Percentiles rank a stretch among this genome's conserved stretches.
Evolutionary conservation across 2,797 vertebrate genomes (phyloP).

Genomic region (Chaetodon trifasciatus): DNA sequence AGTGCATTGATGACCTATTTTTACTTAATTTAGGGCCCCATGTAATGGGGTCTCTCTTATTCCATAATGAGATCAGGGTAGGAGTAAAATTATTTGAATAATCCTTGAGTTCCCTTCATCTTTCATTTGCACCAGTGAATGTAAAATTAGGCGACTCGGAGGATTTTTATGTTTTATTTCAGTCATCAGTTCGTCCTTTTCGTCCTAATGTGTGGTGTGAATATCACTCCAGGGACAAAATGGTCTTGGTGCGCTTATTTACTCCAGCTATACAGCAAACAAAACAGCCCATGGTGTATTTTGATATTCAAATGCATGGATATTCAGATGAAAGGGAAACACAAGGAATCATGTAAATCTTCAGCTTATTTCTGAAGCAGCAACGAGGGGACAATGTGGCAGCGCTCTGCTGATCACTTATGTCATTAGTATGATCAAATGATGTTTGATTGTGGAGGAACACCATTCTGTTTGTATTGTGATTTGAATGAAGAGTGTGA

Average conservation of each 20-base stretch:
- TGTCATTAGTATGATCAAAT: constrained; percentile 30
- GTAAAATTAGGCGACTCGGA: constrained; percentile 47
- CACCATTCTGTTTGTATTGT: not conserved
- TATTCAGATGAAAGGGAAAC: constrained; percentile 38
- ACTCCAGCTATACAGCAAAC: constrained; percentile 39
- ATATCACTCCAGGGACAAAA: constrained; percentile 40
- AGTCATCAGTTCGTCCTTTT: constrained; percentile 23
- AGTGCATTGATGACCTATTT: constrained; percentile 52
- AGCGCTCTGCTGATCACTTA: constrained; percentile 15
- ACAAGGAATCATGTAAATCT: constrained; percentile 31
- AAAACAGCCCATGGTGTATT: constrained; percentile 30
- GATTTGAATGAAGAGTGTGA: not conserved
- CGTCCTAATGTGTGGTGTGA: constrained; percentile 34
- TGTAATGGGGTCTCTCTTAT: constrained; percentile 8
- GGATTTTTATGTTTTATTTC: constrained; percentile 1
- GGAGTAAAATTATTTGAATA: constrained; percentile 52
- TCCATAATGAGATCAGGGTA: constrained; percentile 42
- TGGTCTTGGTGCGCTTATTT: constrained; percentile 45
- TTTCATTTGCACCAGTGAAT: constrained; percentile 41
- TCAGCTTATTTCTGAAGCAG: constrained; percentile 28
- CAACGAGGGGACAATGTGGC: not conserved
- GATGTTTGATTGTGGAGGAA: not conserved
- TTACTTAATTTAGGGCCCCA: not conserved
- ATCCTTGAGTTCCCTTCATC: constrained; percentile 32
- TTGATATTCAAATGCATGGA: constrained; percentile 45